phyloP scores from a whole-genome alignment of 2,888 invertebrate genomes.

The Hirtodrosophila alboralis region DNA sequence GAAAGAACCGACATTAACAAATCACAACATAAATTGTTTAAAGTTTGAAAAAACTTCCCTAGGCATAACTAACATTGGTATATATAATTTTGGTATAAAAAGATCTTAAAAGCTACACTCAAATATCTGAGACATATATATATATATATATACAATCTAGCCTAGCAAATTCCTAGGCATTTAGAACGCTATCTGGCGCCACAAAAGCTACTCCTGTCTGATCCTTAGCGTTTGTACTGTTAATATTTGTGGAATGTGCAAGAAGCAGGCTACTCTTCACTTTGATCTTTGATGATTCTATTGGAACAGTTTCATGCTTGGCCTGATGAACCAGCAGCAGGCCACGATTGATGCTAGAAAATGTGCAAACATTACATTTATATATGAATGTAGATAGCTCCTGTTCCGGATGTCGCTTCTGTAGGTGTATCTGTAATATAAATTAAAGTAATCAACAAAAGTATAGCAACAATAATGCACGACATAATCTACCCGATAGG shows the following conservation, averaged over 20 bases:
- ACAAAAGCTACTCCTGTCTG: not conserved
- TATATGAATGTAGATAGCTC: slow-evolving; percentile 86
- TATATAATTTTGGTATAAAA: slow-evolving; percentile 62
- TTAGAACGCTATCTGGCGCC: slow-evolving; percentile 6
- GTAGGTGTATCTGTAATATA: slow-evolving; percentile 86
- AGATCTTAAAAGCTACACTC: slow-evolving; percentile 29
- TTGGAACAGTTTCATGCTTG: slow-evolving; percentile 70
- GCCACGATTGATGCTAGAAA: slow-evolving; percentile 81
- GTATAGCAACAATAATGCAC: too few species aligned
- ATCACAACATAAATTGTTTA: slow-evolving; percentile 1
- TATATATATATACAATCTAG: not conserved
- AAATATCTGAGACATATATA: not conserved
- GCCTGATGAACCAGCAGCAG: slow-evolving; percentile 81
- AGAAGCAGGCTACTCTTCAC: slow-evolving; percentile 80
- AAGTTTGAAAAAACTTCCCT: slow-evolving; percentile 25
- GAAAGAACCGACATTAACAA: not conserved
- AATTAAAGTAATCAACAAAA: not conserved
- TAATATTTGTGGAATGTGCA: slow-evolving; percentile 55
- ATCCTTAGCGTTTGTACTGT: slow-evolving; percentile 14
- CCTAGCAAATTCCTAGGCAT: slow-evolving; percentile 20
- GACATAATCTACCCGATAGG: slow-evolving; percentile 86
- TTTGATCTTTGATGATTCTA: slow-evolving; percentile 78
- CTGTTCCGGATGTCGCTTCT: slow-evolving; percentile 90
- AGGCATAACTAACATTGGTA: slow-evolving; percentile 55
- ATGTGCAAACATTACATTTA: slow-evolving; percentile 81